Evolutionary conservation across 2,888 invertebrate genomes (phyloP).

Genomic region (Apocheima hispidaria): DNA sequence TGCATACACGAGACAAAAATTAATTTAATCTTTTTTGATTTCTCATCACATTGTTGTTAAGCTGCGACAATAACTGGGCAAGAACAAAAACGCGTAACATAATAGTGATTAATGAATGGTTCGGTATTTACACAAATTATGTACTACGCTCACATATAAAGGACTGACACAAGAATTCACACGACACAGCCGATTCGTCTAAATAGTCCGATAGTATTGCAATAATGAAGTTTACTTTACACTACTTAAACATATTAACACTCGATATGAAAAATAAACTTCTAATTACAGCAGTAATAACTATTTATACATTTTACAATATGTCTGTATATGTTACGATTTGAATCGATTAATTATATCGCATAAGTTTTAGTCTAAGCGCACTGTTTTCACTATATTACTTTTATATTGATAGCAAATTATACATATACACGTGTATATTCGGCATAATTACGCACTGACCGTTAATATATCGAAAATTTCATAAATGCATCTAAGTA

Average conservation of each 20-base stretch:
- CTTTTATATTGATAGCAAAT: conserved; percentile 70
- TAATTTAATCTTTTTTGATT: not conserved
- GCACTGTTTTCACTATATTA: conserved; percentile 73
- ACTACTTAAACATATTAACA: conserved; percentile 85
- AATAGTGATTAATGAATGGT: conserved; percentile 34
- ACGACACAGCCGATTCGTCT: conserved; percentile 86
- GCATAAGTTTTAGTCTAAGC: conserved; percentile 77
- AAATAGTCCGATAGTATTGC: conserved; percentile 74
- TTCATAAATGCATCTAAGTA: conserved; percentile 71
- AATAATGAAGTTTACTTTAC: conserved; percentile 78
- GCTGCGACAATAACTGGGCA: conserved; percentile 50
- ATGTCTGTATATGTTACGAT: conserved; percentile 71
- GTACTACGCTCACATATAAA: conserved; percentile 65
- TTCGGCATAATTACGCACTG: conserved; percentile 50
- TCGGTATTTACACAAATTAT: conserved; percentile 73
- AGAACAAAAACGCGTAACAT: conserved; percentile 46
- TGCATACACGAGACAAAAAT: conserved; percentile 1
- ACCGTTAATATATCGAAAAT: conserved; percentile 63
- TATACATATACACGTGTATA: conserved; percentile 42
- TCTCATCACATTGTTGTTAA: conserved; percentile 38
- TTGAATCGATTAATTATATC: conserved; percentile 67
- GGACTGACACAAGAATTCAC: conserved; percentile 77
- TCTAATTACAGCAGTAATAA: conserved; percentile 86
- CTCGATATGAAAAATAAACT: conserved; percentile 86
- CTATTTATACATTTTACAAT: conserved; percentile 85